phyloP scores from a whole-genome alignment of 1,140 invertebrate species.

The Solenopsis fugax region DNA sequence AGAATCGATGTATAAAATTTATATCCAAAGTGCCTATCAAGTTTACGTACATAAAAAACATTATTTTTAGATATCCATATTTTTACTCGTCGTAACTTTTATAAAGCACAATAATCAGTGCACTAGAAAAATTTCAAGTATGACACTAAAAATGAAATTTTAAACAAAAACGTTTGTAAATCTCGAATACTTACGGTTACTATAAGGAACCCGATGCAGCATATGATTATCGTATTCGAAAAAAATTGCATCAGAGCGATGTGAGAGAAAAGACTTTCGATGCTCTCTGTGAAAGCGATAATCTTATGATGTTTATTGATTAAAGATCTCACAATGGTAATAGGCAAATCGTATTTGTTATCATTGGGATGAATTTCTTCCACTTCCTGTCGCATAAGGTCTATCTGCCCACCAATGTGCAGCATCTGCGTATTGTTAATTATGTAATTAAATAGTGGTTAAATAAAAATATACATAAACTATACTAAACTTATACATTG shows the following conservation, averaged over 20 bases:
- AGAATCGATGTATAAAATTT: too few species aligned
- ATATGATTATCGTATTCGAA: conserved; percentile 65
- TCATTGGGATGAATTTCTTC: background rate
- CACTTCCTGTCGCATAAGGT: conserved; percentile 48
- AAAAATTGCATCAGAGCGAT: conserved; percentile 67
- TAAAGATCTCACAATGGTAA: background rate
- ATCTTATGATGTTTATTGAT: conserved; percentile 57
- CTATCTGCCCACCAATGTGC: conserved; percentile 68
- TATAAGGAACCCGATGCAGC: conserved; percentile 64
- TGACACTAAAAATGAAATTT: background rate
- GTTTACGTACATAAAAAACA: background rate
- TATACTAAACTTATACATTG: too few species aligned
- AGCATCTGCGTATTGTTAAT: conserved; percentile 56
- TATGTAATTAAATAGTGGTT: background rate
- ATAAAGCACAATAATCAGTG: background rate
- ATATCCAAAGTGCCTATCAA: background rate
- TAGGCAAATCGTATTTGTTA: background rate
- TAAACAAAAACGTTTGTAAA: background rate
- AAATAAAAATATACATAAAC: background rate
- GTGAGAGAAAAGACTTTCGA: conserved; percentile 56
- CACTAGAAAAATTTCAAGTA: background rate
- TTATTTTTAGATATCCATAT: background rate
- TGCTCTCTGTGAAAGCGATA: conserved; percentile 40
- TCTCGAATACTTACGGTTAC: conserved; percentile 54
- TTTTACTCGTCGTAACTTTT: background rate